These are phyloP conservation scores for Stichodactyla mertensii DNA, from an alignment of 64 coral and sea anemone species.

Conservation along the genomic window DNA sequence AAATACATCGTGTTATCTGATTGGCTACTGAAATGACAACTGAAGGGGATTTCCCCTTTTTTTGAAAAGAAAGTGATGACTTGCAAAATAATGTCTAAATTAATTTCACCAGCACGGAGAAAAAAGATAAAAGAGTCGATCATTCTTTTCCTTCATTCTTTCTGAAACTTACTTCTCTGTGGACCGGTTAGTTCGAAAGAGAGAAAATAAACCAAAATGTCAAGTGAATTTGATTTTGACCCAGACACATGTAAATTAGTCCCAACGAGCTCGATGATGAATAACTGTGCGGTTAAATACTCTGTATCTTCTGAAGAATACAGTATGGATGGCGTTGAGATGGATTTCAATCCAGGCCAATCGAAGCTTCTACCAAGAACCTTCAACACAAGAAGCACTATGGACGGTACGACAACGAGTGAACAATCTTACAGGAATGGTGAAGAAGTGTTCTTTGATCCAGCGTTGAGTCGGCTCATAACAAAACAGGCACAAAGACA, in stretches of 20 bases:
- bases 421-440: not conserved
- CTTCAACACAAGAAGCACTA: not conserved
- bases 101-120: too few relatives aligned
- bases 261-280: not conserved
- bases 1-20: not conserved
- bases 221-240: slow-evolving; percentile 1
- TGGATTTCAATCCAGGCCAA: not conserved
- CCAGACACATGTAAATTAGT: not conserved
- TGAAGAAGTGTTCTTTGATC: not conserved
- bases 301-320: too few relatives aligned
- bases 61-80: not conserved
- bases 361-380: not conserved
- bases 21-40: not conserved
- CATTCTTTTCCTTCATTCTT: not conserved
- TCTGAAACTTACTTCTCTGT: not conserved
- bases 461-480: not conserved
- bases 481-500: not conserved
- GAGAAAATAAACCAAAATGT: not conserved
- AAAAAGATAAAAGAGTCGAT: too few relatives aligned
- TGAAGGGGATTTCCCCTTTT: not conserved
- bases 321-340: not conserved
- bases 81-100: not conserved
- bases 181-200: not conserved
- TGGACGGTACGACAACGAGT: not conserved
- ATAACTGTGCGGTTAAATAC: not conserved